Conservation (phyloP, 2,888 invertebrate genomes). For the Nymphalis urticae region DNA sequence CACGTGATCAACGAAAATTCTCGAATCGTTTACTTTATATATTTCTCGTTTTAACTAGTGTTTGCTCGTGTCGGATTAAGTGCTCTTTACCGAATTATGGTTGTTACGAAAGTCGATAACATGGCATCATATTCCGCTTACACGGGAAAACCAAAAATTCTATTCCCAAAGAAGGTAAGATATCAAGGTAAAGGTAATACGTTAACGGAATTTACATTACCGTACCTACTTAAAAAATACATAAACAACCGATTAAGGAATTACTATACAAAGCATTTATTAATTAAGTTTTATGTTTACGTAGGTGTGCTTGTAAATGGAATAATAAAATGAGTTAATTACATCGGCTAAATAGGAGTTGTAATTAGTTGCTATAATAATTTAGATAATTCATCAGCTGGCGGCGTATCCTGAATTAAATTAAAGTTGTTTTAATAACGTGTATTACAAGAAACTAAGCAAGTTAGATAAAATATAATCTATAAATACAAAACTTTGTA, state of each 20-base stretch:
- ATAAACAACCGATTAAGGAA: constrained; percentile 28
- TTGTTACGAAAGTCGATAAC: constrained; percentile 77
- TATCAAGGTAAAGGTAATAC: constrained; percentile 22
- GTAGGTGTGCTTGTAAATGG: constrained; percentile 32
- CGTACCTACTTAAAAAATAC: constrained; percentile 18
- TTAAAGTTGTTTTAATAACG: constrained; percentile 24
- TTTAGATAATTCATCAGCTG: constrained; percentile 18
- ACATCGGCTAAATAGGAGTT: constrained; percentile 31
- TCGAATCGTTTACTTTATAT: constrained; percentile 61
- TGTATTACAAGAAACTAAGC: background rate
- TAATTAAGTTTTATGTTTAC: constrained; percentile 32
- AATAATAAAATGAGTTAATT: constrained; percentile 30
- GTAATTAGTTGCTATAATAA: constrained; percentile 31
- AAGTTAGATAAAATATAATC: background rate
- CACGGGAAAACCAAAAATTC: constrained; percentile 79
- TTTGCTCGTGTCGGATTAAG: constrained; percentile 62
- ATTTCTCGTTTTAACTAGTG: constrained; percentile 59
- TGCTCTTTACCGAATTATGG: constrained; percentile 75
- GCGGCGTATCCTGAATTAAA: constrained; percentile 22
- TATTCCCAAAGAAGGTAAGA: constrained; percentile 79
- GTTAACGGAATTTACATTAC: constrained; percentile 32
- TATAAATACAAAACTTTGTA: background rate
- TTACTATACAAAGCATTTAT: constrained; percentile 26
- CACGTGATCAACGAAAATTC: constrained; percentile 74
- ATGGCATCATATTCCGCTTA: constrained; percentile 78